Conservation (phyloP, 2,797 vertebrate species). For the Diceros bicornis region DNA sequence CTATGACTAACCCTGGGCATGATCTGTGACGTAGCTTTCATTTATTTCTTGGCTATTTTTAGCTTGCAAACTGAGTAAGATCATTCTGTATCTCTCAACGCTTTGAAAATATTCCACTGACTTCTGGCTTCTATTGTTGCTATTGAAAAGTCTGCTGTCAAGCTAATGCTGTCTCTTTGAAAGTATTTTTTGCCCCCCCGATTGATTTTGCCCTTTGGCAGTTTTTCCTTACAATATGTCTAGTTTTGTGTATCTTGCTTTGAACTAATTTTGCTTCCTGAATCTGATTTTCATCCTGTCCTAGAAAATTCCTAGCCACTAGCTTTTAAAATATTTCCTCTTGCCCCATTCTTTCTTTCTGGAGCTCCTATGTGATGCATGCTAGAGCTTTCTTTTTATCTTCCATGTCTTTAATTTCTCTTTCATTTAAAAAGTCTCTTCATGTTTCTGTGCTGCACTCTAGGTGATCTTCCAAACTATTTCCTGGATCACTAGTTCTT, state of each 20-base stretch:
- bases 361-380: not conserved
- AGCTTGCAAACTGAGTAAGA: not conserved
- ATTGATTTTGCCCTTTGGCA: not conserved
- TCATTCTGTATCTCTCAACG: not conserved
- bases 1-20: not conserved
- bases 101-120: not conserved
- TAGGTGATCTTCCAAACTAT: not conserved
- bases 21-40: not conserved
- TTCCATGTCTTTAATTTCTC: not conserved
- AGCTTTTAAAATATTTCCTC: not conserved
- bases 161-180: not conserved
- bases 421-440: not conserved
- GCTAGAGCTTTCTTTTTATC: not conserved
- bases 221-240: not conserved
- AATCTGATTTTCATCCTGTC: constrained; percentile 7
- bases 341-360: not conserved
- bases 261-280: constrained; percentile 6
- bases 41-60: constrained; percentile 17
- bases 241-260: not conserved
- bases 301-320: not conserved
- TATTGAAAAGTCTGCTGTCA: not conserved
- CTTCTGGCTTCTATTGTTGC: constrained; percentile 1
- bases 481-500: not conserved
- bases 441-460: not conserved
- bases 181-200: not conserved